Evolutionary conservation across 2,888 invertebrate species (phyloP).

Genomic region (Nephrotoma guestfalica): DNA sequence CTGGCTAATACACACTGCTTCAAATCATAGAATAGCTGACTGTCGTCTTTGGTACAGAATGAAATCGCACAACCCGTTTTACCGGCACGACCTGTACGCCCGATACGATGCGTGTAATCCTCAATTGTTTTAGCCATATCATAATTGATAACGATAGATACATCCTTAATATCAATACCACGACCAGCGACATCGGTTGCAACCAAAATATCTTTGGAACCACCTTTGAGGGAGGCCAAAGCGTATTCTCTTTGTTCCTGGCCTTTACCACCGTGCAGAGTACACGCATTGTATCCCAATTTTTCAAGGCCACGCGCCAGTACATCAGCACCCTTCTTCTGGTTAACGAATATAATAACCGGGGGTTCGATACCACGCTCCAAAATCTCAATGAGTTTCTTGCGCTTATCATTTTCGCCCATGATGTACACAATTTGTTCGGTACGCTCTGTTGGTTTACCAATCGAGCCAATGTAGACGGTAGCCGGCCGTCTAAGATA

Average conservation of each 20-base stretch:
- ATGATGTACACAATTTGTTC: slow-evolving; percentile 96
- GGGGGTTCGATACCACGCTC: slow-evolving; percentile 87
- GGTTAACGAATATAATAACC: slow-evolving; percentile 98
- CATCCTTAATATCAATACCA: slow-evolving; percentile 99
- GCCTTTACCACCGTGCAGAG: slow-evolving; percentile 98
- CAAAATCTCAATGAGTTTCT: slow-evolving; percentile 89
- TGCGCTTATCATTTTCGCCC: slow-evolving; percentile 89
- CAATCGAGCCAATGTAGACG: slow-evolving; percentile 92
- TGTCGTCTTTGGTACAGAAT: slow-evolving; percentile 96
- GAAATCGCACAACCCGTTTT: slow-evolving; percentile 93
- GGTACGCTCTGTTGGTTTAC: slow-evolving; percentile 94
- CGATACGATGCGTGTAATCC: slow-evolving; percentile 95
- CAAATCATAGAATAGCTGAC: slow-evolving; percentile 87
- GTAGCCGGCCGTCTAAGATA: slow-evolving; percentile 93
- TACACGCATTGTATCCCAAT: slow-evolving; percentile 90
- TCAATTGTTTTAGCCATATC: slow-evolving; percentile 99
- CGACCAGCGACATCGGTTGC: slow-evolving; percentile 99
- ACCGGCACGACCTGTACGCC: slow-evolving; percentile 97
- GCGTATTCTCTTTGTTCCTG: slow-evolving; percentile 99
- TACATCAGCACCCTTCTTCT: slow-evolving; percentile 98
- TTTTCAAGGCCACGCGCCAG: slow-evolving; percentile 94
- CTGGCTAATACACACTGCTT: slow-evolving; percentile 81
- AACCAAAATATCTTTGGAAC: slow-evolving; percentile 93
- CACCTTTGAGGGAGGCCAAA: slow-evolving; percentile 87
- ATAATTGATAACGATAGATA: slow-evolving; percentile 97